These are phyloP conservation scores for Spea multiplicata DNA, from an alignment of 2,113 vertebrate genomes.

Conservation along the genomic window DNA sequence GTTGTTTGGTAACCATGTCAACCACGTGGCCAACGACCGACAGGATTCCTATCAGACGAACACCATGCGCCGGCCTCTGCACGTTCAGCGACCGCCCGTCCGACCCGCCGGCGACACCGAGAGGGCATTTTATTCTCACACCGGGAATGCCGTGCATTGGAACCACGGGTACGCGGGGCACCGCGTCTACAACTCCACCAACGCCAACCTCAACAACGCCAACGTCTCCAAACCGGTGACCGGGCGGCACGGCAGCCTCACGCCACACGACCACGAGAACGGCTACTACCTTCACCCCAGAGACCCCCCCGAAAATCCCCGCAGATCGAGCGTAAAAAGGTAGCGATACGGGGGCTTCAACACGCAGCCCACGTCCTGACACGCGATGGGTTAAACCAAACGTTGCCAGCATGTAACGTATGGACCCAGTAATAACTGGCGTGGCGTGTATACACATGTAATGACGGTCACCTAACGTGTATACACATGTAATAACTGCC, in stretches of 20 bases:
- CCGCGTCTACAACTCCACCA: constrained; percentile 89
- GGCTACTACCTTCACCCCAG: constrained; percentile 75
- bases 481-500: no score
- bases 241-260: constrained; percentile 73
- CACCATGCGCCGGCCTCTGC: constrained; percentile 92
- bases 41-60: constrained; percentile 88
- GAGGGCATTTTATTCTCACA: constrained; percentile 78
- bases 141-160: constrained; percentile 85
- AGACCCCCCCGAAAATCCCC: constrained; percentile 73
- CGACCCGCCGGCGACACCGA: constrained; percentile 81
- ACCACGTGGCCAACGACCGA: constrained; percentile 88
- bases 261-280: constrained; percentile 80
- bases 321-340: constrained; percentile 85
- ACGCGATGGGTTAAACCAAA: no score
- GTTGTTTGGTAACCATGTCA: constrained; percentile 94
- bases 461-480: no score
- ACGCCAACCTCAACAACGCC: constrained; percentile 99
- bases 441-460: no score
- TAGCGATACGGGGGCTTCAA: constrained; percentile 57
- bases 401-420: no score
- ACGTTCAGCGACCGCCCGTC: constrained; percentile 89
- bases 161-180: constrained; percentile 86
- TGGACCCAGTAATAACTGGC: no score
- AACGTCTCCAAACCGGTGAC: constrained; percentile 88
- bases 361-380: no score